Evolutionary conservation across 2,797 vertebrate species (phyloP), one percentile per base, ranked within the genome.

Genomic region (Cryptoprocta ferox): DNA sequence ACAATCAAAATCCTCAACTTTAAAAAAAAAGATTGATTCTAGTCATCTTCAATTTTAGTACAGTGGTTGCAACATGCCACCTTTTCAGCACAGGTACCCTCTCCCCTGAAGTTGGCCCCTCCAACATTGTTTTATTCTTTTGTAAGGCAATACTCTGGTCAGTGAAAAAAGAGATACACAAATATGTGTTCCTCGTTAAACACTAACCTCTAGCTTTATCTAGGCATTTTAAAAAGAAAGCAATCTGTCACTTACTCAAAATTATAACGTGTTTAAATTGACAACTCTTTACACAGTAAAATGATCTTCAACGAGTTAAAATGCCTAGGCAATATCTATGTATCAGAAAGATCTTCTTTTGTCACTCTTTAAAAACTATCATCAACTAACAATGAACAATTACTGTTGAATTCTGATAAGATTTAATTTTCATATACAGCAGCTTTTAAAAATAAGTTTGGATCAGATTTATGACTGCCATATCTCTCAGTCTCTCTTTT

Each of bases 381-480:
- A 45, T 68, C 59, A 89, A 73, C 7, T 59, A 94, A 80, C 16
- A 76, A 88, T 87, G 32, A 45, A 73, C n/a, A 5, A 50, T 82
- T 78, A 9, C 18, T 85, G 75, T 59, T 65, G 32, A 93, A 89
- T 82, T 86, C 37, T 91, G 21, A 13, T 78, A 39, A 35, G n/a
- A 8, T 81, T 82, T 82, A 50, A 39, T 95, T 90, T 89, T 59
- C 32, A 39, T 75, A 39, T 70, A 70, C 4, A 24, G 28, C 66
- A 10, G 16, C 80, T 71, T 83, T 53, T 2, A 75, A 87, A 97
- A 83, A 39, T 84, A 79, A 66, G 61, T 92, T 92, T 89, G 19
- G 75, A 28, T 95, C 68, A 26, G 50, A 79, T 89, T 89, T 85
- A 85, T 70, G 81, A 70, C n/a, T 68, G 26, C 53, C 21, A 59